Evolutionary conservation across 2,797 vertebrate species (phyloP), one percentile per base, ranked within the genome.

Genomic region (Rhincodon typus): DNA sequence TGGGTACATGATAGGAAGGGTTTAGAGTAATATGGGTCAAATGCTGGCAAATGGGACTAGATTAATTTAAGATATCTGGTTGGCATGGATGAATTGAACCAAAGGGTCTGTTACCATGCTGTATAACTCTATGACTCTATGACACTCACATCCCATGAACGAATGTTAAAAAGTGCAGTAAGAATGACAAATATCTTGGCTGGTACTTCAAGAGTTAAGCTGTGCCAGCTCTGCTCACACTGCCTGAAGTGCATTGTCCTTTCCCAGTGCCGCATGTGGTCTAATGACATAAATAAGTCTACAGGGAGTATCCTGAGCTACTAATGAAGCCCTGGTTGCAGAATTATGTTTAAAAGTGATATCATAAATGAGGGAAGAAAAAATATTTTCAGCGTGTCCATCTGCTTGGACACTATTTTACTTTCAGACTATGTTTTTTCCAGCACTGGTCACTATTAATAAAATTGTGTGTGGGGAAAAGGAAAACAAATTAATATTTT

Each of bases 221-320:
- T 27, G 66, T 21, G 19, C 19, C 90, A 69, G 30, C 69, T 95
- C 69, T 72, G 12, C 46, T 95, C n/a, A 8, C 46, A 95, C 70
- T 21, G 50, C 70, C 70, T 95, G 69, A 21, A 95, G 94, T 50
- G 30, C 46, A 42, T 53, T 53, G 42, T 95, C 94, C 42, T 70
- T 74, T 10, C 69, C 38, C 13, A 23, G 27, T 95, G 94, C 69
- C 69, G 6, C 69, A 74, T 95, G 94, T 95, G 94, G 70, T 53
- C 50, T 95, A 95, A 95, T 95, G 70, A 30, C 30, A 95, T 74
- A 77, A 95, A 74, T 95, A 95, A 95, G 94, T 95, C 94, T 95
- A n/a, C 94, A n/a, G 94, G 94, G 94, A 95, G 27, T 6, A 95
- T 53, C 27, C 94, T 30, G 27, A 69, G 94, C 13, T 1, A 57